Evolutionary conservation across 2,888 invertebrate genomes (phyloP).

Genomic region (Polyommatus icarus): DNA sequence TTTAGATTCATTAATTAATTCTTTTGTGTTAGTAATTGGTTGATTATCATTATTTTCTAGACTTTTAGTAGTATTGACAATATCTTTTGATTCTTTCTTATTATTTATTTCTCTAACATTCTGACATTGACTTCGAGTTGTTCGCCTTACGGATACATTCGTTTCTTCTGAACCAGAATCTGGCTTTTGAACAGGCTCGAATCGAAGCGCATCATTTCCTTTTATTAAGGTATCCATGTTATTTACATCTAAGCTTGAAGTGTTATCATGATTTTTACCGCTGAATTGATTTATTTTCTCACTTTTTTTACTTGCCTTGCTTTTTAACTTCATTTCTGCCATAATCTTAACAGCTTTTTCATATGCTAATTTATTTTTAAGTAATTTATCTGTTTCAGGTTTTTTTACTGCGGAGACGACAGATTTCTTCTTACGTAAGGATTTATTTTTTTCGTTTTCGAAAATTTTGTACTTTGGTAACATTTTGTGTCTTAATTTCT

Average conservation of each 20-base stretch:
- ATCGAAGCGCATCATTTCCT: background rate
- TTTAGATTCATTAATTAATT: background rate
- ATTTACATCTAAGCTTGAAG: background rate
- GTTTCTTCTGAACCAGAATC: background rate
- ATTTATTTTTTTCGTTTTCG: slow-evolving; percentile 39
- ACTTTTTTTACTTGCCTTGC: slow-evolving; percentile 35
- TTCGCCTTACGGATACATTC: background rate
- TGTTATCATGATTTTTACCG: background rate
- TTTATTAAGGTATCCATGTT: background rate
- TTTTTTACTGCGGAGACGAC: slow-evolving; percentile 38
- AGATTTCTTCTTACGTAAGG: slow-evolving; percentile 44
- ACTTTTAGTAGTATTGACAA: background rate
- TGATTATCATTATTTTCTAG: background rate
- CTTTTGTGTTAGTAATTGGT: background rate
- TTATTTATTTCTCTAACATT: background rate
- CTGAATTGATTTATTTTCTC: background rate
- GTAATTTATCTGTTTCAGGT: slow-evolving; percentile 43
- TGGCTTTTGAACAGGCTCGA: background rate
- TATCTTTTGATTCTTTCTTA: background rate
- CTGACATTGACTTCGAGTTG: background rate
- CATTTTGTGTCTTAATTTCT: slow-evolving; percentile 55
- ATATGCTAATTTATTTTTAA: slow-evolving; percentile 57
- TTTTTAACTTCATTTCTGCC: slow-evolving; percentile 54
- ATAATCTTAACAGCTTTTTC: slow-evolving; percentile 63
- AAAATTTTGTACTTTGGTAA: slow-evolving; percentile 61